phyloP scores from a whole-genome alignment of 2,888 invertebrate species.

The Lasioglossum calceatum region DNA sequence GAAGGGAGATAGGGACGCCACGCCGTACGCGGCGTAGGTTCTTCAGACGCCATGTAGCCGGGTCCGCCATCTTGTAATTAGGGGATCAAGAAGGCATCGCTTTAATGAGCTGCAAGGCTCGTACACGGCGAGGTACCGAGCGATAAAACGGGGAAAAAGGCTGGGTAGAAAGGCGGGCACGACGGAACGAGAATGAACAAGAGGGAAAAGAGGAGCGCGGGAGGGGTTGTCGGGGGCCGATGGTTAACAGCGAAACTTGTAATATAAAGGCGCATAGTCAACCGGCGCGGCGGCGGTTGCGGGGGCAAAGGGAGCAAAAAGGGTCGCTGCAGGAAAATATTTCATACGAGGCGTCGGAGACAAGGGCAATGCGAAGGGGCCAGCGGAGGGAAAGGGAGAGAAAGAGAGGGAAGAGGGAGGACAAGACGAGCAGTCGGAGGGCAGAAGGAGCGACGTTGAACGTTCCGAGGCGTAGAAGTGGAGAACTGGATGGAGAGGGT shows the following conservation, averaged over 20 bases:
- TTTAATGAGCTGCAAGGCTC: conserved; percentile 81
- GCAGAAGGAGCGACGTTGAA: conserved; percentile 28
- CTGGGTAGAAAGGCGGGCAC: conserved; percentile 34
- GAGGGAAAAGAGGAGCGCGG: neutral
- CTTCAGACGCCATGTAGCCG: conserved; percentile 78
- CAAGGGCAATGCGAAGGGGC: conserved; percentile 28
- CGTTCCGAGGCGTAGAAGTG: conserved; percentile 9
- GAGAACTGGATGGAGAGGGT: conserved; percentile 33
- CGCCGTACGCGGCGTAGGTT: conserved; percentile 50
- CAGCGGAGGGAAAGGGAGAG: conserved; percentile 18
- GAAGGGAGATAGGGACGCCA: conserved; percentile 29
- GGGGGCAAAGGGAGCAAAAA: conserved; percentile 70
- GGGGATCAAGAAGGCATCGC: conserved; percentile 81
- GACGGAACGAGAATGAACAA: conserved; percentile 8
- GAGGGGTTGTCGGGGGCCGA: conserved; percentile 14
- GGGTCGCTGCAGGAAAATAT: conserved; percentile 72
- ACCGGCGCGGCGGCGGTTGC: conserved; percentile 37
- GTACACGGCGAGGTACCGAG: conserved; percentile 62
- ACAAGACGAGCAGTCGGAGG: conserved; percentile 24
- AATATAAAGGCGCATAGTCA: conserved; percentile 55
- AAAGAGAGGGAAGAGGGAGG: conserved; percentile 24
- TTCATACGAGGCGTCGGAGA: conserved; percentile 68
- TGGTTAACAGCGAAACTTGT: conserved; percentile 67
- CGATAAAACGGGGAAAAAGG: conserved; percentile 45
- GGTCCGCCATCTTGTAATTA: conserved; percentile 83